Conservation (phyloP, 2,797 vertebrate species). For the Hapalemur alaotrensis region DNA sequence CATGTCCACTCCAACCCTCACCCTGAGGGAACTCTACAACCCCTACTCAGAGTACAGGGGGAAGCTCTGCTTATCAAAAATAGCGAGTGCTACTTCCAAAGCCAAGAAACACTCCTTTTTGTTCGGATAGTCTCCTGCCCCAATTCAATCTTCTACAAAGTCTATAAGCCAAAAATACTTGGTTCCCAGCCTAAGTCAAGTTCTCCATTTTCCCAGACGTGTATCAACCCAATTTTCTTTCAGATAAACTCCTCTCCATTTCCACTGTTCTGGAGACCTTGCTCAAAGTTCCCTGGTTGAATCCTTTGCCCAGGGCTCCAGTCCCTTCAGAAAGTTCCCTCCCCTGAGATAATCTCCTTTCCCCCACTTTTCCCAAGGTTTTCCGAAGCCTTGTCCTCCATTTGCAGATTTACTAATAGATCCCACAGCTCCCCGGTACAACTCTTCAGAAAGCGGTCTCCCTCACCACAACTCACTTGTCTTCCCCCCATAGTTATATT, state of each 20-base stretch:
- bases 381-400: neutral
- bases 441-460: neutral
- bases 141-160: conserved; percentile 31
- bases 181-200: neutral
- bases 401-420: neutral
- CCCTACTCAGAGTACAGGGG: neutral
- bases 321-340: neutral
- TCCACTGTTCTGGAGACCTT: neutral
- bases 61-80: conserved; percentile 45
- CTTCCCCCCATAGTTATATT: neutral
- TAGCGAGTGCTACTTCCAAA: conserved; percentile 23
- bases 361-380: neutral
- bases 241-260: neutral
- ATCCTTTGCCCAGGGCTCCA: neutral
- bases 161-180: conserved; percentile 3
- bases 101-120: conserved; percentile 31
- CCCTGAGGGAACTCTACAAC: conserved; percentile 15
- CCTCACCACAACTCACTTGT: neutral
- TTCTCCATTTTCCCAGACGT: conserved; percentile 36
- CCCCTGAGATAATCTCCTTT: neutral
- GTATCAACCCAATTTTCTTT: neutral
- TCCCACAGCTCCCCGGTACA: neutral
- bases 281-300: neutral
- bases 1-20: conserved; percentile 16
- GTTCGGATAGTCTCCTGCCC: neutral